Percentiles rank a stretch among this genome's conserved stretches.
Evolutionary conservation across 2,113 vertebrate genomes (phyloP).

Genomic region (Gallinago paraguaiae): DNA sequence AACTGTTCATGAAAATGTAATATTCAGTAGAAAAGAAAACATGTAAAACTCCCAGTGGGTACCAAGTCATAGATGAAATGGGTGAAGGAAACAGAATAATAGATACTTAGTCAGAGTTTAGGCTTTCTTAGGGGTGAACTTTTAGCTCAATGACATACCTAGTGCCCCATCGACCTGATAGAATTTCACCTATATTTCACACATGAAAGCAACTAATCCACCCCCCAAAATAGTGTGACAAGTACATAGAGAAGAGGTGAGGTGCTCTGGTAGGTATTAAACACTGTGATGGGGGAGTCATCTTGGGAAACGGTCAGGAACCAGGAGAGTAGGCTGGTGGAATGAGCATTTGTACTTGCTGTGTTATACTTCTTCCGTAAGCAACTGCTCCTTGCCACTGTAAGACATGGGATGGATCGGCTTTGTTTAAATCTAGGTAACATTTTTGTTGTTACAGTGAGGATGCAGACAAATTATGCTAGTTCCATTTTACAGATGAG

Average conservation of each 20-base stretch:
- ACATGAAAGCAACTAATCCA: background rate
- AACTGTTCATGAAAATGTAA: background rate
- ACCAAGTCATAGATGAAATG: background rate
- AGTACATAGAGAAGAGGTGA: background rate
- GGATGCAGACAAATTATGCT: background rate
- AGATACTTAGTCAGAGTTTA: background rate
- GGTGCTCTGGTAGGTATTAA: background rate
- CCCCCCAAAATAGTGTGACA: background rate
- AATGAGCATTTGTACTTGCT: background rate
- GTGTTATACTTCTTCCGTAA: background rate
- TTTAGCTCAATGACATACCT: background rate
- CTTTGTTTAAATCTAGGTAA: background rate
- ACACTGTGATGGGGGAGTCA: background rate
- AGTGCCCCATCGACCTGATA: background rate
- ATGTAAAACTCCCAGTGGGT: rapidly evolving
- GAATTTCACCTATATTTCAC: background rate
- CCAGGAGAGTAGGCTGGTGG: background rate
- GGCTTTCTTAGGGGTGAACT: background rate
- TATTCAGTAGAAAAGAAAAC: background rate
- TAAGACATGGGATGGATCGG: background rate
- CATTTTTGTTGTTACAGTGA: background rate
- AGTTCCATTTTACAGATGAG: background rate
- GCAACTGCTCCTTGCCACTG: background rate
- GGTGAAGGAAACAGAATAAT: background rate
- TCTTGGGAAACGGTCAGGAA: background rate